Conservation (phyloP, 37 sponge, comb jelly and placozoan genomes). For the Haliclona indistincta region DNA sequence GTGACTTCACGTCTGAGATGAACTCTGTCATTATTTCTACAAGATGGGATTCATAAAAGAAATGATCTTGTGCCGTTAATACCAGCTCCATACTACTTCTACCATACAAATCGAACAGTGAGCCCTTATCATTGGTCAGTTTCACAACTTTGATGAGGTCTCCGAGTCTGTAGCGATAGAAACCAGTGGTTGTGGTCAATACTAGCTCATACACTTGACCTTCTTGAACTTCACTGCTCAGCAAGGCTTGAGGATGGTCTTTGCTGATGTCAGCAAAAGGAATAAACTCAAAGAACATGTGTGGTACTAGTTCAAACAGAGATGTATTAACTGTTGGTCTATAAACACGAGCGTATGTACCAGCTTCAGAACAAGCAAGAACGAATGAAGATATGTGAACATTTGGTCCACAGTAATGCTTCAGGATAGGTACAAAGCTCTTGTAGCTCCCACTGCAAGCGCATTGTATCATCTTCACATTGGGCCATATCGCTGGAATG, state of each 20-base stretch:
- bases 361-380: neutral
- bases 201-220: constrained; percentile 2
- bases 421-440: neutral
- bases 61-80: neutral
- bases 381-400: neutral
- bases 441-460: neutral
- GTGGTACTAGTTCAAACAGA: neutral
- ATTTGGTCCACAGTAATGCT: neutral
- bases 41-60: neutral
- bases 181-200: neutral
- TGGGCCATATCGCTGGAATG: neutral
- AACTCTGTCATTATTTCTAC: neutral
- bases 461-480: neutral
- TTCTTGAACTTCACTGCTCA: neutral
- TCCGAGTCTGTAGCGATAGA: constrained; percentile 7
- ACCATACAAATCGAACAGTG: constrained; percentile 8
- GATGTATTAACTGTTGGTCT: neutral
- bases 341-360: neutral
- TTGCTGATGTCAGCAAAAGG: constrained; percentile 3
- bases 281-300: constrained; percentile 2
- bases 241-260: neutral
- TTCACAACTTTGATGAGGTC: neutral
- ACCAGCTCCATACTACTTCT: neutral
- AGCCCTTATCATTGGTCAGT: neutral
- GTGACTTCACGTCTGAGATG: neutral